Percentiles rank a stretch among this genome's conserved stretches.
phyloP scores from a whole-genome alignment of 2,113 vertebrate species.

The Apaloderma vittatum region DNA sequence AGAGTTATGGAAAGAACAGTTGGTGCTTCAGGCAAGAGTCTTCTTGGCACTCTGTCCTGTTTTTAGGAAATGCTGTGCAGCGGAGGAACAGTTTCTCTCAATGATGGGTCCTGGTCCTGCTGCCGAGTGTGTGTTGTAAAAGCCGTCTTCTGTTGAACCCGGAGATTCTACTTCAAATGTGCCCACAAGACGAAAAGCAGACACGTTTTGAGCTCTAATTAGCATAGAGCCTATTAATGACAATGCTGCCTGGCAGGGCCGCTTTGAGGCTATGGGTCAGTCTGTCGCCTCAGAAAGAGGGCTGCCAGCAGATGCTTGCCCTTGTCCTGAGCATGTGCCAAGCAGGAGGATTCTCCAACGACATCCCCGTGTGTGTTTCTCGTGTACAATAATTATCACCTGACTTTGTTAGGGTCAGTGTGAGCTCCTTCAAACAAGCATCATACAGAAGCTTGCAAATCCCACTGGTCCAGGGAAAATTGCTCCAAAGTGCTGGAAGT shows the following conservation, averaged over 20 bases:
- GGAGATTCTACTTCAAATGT: background rate
- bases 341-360: background rate
- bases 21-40: background rate
- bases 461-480: background rate
- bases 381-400: background rate
- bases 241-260: background rate
- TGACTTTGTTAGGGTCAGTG: background rate
- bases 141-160: background rate
- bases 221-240: background rate
- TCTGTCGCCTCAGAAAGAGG: background rate
- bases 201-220: background rate
- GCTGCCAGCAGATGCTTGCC: background rate
- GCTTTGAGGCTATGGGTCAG: background rate
- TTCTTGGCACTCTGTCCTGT: background rate
- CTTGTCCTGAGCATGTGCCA: background rate
- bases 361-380: background rate
- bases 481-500: constrained; percentile 20
- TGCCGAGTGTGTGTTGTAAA: background rate
- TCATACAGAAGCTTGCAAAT: background rate
- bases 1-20: background rate
- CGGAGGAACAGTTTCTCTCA: background rate
- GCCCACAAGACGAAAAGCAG: background rate
- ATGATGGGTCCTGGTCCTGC: background rate
- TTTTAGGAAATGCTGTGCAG: background rate
- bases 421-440: background rate